These are phyloP conservation scores for Pseudomyrmex gracilis DNA, from an alignment of 1,140 invertebrate species.

Conservation along the genomic window DNA sequence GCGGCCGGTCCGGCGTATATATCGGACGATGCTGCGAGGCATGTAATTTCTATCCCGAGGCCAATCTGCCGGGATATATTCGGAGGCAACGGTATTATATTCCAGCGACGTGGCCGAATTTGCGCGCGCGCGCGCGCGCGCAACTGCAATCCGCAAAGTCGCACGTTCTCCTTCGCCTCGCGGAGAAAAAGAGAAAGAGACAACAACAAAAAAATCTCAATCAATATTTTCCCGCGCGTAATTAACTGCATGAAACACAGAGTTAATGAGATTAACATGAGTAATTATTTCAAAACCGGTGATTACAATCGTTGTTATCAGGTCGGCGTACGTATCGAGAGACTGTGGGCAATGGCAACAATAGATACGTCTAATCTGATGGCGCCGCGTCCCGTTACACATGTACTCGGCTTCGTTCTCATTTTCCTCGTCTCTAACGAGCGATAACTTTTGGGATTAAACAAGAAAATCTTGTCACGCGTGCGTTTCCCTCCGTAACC, in stretches of 20 bases:
- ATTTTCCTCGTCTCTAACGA: not conserved
- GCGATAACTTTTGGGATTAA: not conserved
- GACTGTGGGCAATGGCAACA: not conserved
- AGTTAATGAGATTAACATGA: not conserved
- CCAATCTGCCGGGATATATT: slow-evolving; percentile 54
- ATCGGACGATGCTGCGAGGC: slow-evolving; percentile 44
- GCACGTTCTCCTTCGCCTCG: not conserved
- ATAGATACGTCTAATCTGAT: not conserved
- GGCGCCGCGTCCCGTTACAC: not conserved
- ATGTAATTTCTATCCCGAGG: slow-evolving; percentile 75
- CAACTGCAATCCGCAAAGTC: not conserved
- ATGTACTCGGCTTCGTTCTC: not conserved
- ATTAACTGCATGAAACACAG: slow-evolving; percentile 3
- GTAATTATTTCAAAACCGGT: not conserved
- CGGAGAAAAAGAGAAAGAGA: no score
- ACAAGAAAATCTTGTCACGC: slow-evolving; percentile 38
- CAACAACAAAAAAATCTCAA: not conserved
- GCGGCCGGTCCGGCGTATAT: slow-evolving; percentile 16
- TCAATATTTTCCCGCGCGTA: not conserved
- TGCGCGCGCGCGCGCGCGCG: no score
- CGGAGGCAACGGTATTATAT: slow-evolving; percentile 58
- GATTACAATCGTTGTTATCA: not conserved
- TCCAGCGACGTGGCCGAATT: not conserved
- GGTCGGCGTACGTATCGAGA: not conserved
- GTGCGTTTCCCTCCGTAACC: no score